Conservation (phyloP, 2,797 vertebrate species). For the Acanthurus leucopareius region DNA sequence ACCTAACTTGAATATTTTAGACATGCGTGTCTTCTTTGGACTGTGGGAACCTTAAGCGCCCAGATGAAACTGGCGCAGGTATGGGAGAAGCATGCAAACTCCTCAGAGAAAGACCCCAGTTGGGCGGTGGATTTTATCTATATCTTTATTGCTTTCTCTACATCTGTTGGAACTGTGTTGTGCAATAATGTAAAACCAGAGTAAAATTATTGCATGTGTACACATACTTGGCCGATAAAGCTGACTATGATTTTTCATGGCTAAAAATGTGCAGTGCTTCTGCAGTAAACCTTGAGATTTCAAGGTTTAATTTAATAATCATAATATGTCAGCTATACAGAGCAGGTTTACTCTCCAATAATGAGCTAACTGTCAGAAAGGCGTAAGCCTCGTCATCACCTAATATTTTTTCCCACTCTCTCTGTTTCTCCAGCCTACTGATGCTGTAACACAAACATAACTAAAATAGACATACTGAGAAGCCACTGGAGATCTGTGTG, state of each 20-base stretch:
- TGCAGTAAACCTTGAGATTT: slow-evolving; percentile 27
- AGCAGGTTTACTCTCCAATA: slow-evolving; percentile 7
- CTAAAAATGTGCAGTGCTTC: neutral
- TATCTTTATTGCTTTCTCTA: no score
- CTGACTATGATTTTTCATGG: neutral
- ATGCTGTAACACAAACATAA: slow-evolving; percentile 42
- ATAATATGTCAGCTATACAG: slow-evolving; percentile 8
- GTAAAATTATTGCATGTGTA: neutral
- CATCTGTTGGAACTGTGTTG: neutral
- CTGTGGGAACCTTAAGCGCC: no score
- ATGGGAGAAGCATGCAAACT: no score
- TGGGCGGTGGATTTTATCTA: neutral
- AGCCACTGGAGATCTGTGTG: slow-evolving; percentile 35
- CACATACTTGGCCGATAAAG: neutral
- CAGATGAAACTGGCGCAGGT: no score
- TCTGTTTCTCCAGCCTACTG: slow-evolving; percentile 19
- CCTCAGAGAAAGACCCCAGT: no score
- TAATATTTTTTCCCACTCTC: slow-evolving; percentile 14
- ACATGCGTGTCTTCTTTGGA: no score
- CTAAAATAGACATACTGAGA: slow-evolving; percentile 57
- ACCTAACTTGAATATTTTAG: no score
- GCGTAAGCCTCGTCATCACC: slow-evolving; percentile 23
- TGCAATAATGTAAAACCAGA: neutral
- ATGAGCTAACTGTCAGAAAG: slow-evolving; percentile 11
- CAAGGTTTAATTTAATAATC: slow-evolving; percentile 18